Base-by-base conservation (phyloP, 2,797 vertebrate species). In the Emydoidea blandingii region DNA sequence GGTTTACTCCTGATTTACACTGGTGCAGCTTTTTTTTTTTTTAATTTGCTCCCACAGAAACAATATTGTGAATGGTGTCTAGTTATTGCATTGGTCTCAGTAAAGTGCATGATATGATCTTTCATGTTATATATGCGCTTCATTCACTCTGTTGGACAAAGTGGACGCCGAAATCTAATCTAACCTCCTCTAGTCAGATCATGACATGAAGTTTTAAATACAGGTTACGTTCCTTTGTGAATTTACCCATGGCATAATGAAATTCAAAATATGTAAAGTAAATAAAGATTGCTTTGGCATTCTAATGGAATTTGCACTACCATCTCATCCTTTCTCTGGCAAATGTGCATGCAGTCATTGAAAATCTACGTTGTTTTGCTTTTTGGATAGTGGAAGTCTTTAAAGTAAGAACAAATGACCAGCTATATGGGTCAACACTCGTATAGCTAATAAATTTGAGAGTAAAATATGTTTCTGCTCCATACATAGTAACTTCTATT, bases 81-180 rank as follows among this genome's bases (percentile, higher is more conserved):
- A 83, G 25, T n/a, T 9, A 54, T 29, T 29, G 44, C 37, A 74
- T 31, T 8, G 2, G 6, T 0, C 1, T 37, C 57, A 84, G n/a
- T 8, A 79, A 87, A 1, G 2, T 53, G 44, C 72, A 16, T 78
- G 53, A n/a, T 50, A 21, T 4, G 50, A 87, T 57, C 72, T 34
- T 50, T 85, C 5, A 81, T 85, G 74, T n/a, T 41, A 47, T 18
- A 18, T 2, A 5, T 4, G 6, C 37, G 8, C 8, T 52, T 92
- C 29, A 18, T 41, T 59, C 31, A 72, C 11, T 16, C 72, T 83
- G 16, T 57, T 78, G n/a, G 62, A 83, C 16, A 52, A 59, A 87
- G 78, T 34, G 37, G 37, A 37, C 11, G 5, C 68, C 44, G 12
- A n/a, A 52, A 2, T 18, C 59, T 25, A n/a, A 79, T 49, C 9